A percentile compares a stretch with the other conserved stretches of the same genome.
phyloP scores from a whole-genome alignment of 1,140 invertebrate genomes.

The Cyphomyrmex costatus region DNA sequence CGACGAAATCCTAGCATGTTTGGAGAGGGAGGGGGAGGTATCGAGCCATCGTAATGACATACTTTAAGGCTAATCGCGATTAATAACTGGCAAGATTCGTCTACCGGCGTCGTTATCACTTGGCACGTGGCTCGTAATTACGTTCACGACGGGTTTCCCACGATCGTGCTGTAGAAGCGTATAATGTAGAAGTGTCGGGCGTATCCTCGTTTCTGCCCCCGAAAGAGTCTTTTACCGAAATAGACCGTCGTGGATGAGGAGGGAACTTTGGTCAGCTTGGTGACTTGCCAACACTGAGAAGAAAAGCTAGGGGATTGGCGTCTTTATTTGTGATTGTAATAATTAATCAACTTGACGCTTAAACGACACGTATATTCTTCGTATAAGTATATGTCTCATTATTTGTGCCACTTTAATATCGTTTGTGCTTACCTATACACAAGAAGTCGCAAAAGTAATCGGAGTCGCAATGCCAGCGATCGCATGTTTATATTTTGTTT shows the following conservation, averaged over 20 bases:
- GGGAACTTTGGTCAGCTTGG: constrained; percentile 6
- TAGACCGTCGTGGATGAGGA: constrained; percentile 26
- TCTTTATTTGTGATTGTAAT: neutral
- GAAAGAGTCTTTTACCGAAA: constrained; percentile 30
- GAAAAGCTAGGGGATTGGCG: neutral
- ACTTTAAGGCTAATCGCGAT: neutral
- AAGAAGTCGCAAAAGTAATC: neutral
- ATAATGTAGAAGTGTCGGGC: neutral
- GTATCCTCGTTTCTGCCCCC: constrained; percentile 19
- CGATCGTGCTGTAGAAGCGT: neutral
- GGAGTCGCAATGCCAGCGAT: neutral
- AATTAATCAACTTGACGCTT: neutral
- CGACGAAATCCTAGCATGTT: neutral
- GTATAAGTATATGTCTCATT: neutral
- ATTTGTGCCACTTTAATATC: neutral
- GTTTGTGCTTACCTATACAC: neutral
- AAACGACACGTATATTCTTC: neutral
- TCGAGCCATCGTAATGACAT: neutral
- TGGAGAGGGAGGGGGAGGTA: neutral
- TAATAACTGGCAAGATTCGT: neutral
- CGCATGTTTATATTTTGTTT: neutral
- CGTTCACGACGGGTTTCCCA: neutral
- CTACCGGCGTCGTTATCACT: neutral
- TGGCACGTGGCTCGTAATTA: neutral
- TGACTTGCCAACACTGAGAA: neutral